Conservation (phyloP, 1,140 invertebrate genomes). For the Diachasmimorpha longicaudata region DNA sequence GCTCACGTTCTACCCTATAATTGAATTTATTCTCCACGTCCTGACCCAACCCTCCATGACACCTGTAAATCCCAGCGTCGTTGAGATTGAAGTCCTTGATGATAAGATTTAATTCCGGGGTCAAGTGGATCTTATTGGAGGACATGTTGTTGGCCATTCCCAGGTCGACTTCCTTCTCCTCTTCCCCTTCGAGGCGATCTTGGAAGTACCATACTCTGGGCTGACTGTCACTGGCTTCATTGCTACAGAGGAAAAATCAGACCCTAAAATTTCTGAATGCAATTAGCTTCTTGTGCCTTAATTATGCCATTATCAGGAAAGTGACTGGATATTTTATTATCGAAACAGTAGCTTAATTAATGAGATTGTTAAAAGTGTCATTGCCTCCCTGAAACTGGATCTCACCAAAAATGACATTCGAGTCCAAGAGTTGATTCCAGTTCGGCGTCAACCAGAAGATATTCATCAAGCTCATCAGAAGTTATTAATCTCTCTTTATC, state of each 20-base stretch:
- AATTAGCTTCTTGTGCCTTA: not conserved
- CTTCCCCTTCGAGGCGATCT: slow-evolving; percentile 44
- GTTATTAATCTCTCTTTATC: slow-evolving; percentile 55
- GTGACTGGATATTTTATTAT: too few relatives aligned
- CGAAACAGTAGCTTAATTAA: too few relatives aligned
- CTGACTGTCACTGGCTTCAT: slow-evolving; percentile 47
- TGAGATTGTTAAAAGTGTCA: not conserved
- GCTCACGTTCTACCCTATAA: slow-evolving; percentile 62
- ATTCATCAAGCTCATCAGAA: slow-evolving; percentile 57
- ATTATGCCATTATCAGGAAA: not conserved
- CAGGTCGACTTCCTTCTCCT: slow-evolving; percentile 55
- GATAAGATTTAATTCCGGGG: slow-evolving; percentile 55
- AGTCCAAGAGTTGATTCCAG: slow-evolving; percentile 54
- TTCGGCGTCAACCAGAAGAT: slow-evolving; percentile 56
- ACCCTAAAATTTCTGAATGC: not conserved
- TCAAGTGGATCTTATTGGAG: slow-evolving; percentile 55
- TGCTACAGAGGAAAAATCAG: slow-evolving; percentile 3
- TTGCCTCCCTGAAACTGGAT: too few relatives aligned
- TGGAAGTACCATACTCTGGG: slow-evolving; percentile 64
- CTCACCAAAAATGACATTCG: slow-evolving; percentile 62
- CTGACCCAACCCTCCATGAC: slow-evolving; percentile 56
- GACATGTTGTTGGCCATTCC: slow-evolving; percentile 60
- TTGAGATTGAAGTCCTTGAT: slow-evolving; percentile 49
- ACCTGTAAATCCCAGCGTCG: slow-evolving; percentile 63
- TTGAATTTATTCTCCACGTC: slow-evolving; percentile 61